Percentiles rank a stretch among this genome's conserved stretches.
Conservation (phyloP, 2,888 invertebrate genomes). For the Mesorhabditis belari region DNA sequence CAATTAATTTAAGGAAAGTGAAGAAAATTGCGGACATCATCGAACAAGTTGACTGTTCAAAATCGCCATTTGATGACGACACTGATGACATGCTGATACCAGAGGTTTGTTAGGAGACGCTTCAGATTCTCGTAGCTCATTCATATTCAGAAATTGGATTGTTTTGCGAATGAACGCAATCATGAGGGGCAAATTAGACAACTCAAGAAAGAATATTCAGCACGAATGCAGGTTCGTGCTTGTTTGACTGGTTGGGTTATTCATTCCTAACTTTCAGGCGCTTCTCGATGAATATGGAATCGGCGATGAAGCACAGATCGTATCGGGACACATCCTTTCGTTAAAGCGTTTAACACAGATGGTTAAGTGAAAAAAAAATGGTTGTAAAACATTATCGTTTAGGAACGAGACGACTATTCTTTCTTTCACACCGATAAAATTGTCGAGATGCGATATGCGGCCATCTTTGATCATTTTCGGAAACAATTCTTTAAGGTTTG, state of each 20-base stretch:
- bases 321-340: slow-evolving; percentile 29
- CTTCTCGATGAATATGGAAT: slow-evolving; percentile 46
- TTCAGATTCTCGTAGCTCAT: no score
- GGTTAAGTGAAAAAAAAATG: not conserved
- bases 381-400: not conserved
- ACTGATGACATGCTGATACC: no score
- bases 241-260: not conserved
- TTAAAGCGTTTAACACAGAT: slow-evolving; percentile 10
- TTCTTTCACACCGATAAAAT: slow-evolving; percentile 49
- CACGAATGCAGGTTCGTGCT: slow-evolving; percentile 18
- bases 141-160: no score
- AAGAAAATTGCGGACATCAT: not conserved
- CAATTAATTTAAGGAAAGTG: not conserved
- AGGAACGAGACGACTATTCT: slow-evolving; percentile 40
- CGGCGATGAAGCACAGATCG: slow-evolving; percentile 36
- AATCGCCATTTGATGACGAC: not conserved
- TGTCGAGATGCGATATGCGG: slow-evolving; percentile 38
- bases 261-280: slow-evolving; percentile 14
- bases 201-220: slow-evolving; percentile 20
- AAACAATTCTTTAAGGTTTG: slow-evolving; percentile 34
- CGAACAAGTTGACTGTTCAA: not conserved
- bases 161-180: no score
- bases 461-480: slow-evolving; percentile 28
- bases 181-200: slow-evolving; percentile 1
- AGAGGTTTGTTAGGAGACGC: not conserved